A percentile compares a stretch with the other conserved stretches of the same genome.
These are phyloP conservation scores for Cryptosula pallasiana DNA, from an alignment of 2,888 invertebrate genomes.

Conservation along the genomic window DNA sequence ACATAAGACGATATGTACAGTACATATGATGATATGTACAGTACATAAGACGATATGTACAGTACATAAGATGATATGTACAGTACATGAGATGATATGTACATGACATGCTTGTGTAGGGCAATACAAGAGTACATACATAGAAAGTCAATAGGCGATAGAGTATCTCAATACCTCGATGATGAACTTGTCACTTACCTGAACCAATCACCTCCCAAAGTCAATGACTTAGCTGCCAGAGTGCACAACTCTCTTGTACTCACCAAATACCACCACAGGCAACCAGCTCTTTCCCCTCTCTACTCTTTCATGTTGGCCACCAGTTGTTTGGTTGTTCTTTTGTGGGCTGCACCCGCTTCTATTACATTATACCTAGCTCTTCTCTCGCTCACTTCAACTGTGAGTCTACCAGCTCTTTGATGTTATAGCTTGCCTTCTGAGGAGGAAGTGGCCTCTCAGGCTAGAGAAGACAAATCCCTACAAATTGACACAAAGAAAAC, in stretches of 20 bases:
- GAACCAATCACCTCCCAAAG: slow-evolving; percentile 12
- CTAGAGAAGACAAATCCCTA: background rate
- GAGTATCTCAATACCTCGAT: background rate
- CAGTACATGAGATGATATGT: too few species aligned
- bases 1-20: too few species aligned
- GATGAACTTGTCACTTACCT: background rate
- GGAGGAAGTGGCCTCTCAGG: background rate
- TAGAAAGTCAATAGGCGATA: background rate
- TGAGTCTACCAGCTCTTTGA: too few species aligned
- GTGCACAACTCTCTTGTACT: background rate
- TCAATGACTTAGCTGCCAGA: background rate
- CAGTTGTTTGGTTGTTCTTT: background rate
- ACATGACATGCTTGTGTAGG: background rate
- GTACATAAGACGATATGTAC: too few species aligned
- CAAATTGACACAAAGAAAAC: slow-evolving; percentile 28
- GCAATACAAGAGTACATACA: background rate
- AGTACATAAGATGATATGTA: too few species aligned
- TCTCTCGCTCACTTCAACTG: too few species aligned
- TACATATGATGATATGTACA: too few species aligned
- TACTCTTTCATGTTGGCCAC: too few species aligned
- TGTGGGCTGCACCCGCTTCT: too few species aligned
- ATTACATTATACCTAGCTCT: too few species aligned
- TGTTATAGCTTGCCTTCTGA: slow-evolving; percentile 10
- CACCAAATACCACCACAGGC: slow-evolving; percentile 23
- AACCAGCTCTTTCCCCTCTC: too few species aligned